Base-by-base conservation (phyloP, 2,113 vertebrate genomes). In the Chaetodon trifascialis region DNA sequence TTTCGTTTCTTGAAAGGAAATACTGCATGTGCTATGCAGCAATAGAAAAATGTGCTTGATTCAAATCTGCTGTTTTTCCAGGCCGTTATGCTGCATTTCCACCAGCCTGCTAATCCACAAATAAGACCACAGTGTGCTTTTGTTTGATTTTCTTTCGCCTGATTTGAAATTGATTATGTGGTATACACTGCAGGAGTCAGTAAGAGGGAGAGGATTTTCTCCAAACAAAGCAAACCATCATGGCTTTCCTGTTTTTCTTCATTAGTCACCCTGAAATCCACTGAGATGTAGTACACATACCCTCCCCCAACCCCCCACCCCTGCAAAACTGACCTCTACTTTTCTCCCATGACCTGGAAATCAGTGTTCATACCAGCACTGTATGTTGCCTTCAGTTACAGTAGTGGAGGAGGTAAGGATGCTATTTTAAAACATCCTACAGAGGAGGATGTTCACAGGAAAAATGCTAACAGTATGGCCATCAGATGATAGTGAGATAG, bases 331-430 rank as follows among this genome's bases (percentile, higher is more conserved):
- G 75, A 74, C 82, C 81, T 85, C 42, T 36, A 46, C 38, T 76
- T 68, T 77, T 69, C 69, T 81, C 14, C 71, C n/a, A 17, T 93
- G 90, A 89, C 85, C 91, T 58, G 44, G 80, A 92, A 91, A 91
- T 25, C 23, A 72, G 65, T 65, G 70, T 75, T 73, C 75, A 86
- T 68, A 76, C n/a, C 62, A 67, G 51, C 17, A 60, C 51, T 86
- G 77, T 70, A 85, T 76, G 72, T 58, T 68, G 52, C 83, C 69
- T 76, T 66, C 44, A 87, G 69, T 62, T 88, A 76, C 71, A 75
- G 58, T 34, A 72, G 80, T 66, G 82, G 71, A 84, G 82, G 87
- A 89, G 74, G 78, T 36, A 87, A 52, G 54, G 63, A 62, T n/a
- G 84, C 78, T 90, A 91, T 92, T 91, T 92, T 80, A 87, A 89